These are phyloP conservation scores for Eucera pruinosa DNA, from an alignment of 2,888 invertebrate species.

Conservation along the genomic window DNA sequence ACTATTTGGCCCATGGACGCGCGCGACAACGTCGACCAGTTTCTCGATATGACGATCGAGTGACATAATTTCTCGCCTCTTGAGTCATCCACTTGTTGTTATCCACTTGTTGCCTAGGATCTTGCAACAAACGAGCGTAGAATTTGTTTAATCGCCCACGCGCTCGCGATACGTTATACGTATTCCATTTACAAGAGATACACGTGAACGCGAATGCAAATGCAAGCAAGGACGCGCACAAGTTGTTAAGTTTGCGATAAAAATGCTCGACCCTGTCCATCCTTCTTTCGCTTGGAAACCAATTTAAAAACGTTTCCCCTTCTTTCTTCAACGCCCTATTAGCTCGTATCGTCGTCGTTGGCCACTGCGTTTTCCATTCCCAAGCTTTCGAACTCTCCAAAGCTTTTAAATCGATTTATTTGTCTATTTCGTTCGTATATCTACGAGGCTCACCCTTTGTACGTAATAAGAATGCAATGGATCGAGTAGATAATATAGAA, in stretches of 20 bases:
- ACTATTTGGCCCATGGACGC: conserved; percentile 33
- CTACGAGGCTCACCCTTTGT: too few species aligned
- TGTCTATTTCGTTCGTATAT: too few species aligned
- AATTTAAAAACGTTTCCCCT: neutral
- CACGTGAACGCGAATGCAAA: conserved; percentile 54
- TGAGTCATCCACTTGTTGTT: neutral
- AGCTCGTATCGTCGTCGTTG: too few species aligned
- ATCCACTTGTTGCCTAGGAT: too few species aligned
- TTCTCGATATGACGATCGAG: conserved; percentile 30
- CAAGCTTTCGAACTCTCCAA: too few species aligned
- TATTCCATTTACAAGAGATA: too few species aligned
- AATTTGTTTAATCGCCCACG: conserved; percentile 24
- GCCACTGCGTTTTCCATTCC: too few species aligned
- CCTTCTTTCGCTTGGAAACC: neutral
- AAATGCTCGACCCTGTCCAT: conserved; percentile 30
- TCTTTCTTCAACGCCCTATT: too few species aligned
- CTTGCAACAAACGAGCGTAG: neutral
- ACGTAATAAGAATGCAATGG: too few species aligned
- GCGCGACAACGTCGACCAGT: neutral
- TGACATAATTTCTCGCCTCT: neutral
- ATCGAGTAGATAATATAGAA: too few species aligned
- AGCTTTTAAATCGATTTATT: too few species aligned
- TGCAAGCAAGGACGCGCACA: conserved; percentile 47
- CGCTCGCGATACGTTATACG: conserved; percentile 21
- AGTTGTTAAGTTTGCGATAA: conserved; percentile 49